Base-by-base conservation (phyloP, 2,113 vertebrate genomes). In the Megaceryle maxima region DNA sequence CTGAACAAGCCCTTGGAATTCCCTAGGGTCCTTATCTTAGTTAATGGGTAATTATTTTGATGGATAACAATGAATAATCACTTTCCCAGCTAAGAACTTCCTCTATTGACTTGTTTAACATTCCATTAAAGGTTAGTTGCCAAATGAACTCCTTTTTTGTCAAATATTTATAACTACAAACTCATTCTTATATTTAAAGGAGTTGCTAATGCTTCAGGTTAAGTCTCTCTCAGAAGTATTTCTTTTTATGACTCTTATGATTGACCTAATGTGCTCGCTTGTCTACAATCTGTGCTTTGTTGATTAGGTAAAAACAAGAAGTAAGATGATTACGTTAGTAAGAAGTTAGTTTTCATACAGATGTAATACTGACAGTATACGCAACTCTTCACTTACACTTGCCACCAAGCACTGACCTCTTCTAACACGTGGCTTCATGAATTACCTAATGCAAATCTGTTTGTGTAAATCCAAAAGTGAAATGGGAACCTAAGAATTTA, bases 51-150 rank as follows among this genome's bases (percentile, higher is more conserved):
- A 98, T 97, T 98, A 97, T 97, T 97, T 97, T 96, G 97, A 97
- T 96, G 96, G 97, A 96, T 97, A 97, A 94, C 94, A 96, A 97
- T 97, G 97, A 98, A 97, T 97, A 98, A 97, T 97, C 97, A 97
- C 97, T 98, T 97, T 97, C 97, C 94, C 93, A 95, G 97, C 97
- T 98, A 97, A 98, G 97, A 97, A 97, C 98, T 98, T 98, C 98
- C 98, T 98, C 97, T 98, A 98, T 98, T 98, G 98, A 97, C 97
- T 98, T 97, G 97, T 97, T 97, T 94, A 93, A 97, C 97, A 98
- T 98, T 98, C 97, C 84, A 81, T 82, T 87, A 92, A 96, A 80
- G 73, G 93, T 91, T 79, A 74, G 94, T 89, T 98, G 98, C 97
- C 98, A 98, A 98, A 90, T 87, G 77, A 97, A 92, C 88, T 91